Evolutionary conservation across 2,888 invertebrate species (phyloP), one percentile per base, ranked within the genome.

Genomic region (Cheilosia impressa): DNA sequence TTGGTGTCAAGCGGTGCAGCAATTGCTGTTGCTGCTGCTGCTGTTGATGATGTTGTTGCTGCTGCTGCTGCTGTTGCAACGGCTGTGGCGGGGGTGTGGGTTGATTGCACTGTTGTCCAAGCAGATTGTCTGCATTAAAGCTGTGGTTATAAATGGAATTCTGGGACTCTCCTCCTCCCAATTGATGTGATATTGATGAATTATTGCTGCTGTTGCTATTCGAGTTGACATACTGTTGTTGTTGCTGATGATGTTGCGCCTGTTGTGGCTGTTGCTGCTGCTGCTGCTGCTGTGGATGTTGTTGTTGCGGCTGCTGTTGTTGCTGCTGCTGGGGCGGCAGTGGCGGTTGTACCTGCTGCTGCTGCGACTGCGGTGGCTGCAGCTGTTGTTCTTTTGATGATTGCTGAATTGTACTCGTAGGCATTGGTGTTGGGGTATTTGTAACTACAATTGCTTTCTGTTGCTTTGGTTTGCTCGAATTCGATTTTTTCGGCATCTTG

Each of bases 101-200:
- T 72, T 89, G 88, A 72, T 88, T 90, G 41, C 88, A 88, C 47
- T 89, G 89, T 80, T 90, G 90, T 72, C 89, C 89, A 57, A 90
- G 88, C 80, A 91, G 78, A 81, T 91, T 91, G 31, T 91, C 91
- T 80, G 91, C 90, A 87, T 88, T 91, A 89, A 91, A 91, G 89
- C 89, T 91, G 89, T 91, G 91, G 88, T 90, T 91, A 88, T 91
- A 91, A 87, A 91, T 90, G 90, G 91, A 90, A 91, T 91, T 91
- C 88, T 90, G 92, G 89, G 91, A 90, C 90, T 91, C 91, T 88
- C 90, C 91, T 83, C 91, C 90, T 69, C 91, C 90, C 87, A 91
- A 88, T 87, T 91, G 91, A 88, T 91, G 91, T 87, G 92, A 91
- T 88, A 92, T 90, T 31, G 91, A 90, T 50, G 91, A 91, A 65